A percentile compares a stretch with the other conserved stretches of the same genome.
These are phyloP conservation scores for Sesamia nonagrioides DNA, from an alignment of 1,140 invertebrate genomes.

Conservation along the genomic window DNA sequence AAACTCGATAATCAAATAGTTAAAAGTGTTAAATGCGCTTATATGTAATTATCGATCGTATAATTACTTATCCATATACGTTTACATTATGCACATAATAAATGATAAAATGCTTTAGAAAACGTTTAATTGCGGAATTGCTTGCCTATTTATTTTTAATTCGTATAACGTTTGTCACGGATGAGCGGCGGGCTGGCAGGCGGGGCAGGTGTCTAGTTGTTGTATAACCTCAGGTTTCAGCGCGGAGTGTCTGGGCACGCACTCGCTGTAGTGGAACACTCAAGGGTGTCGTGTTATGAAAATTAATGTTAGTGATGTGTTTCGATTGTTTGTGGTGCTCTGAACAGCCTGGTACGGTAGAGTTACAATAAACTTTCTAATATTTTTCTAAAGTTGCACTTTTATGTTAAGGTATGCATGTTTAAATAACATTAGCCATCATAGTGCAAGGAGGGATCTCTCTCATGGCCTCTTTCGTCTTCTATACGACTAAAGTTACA, in stretches of 20 bases:
- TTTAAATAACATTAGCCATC: not conserved
- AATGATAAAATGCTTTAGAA: conserved; percentile 46
- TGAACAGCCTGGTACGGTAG: conserved; percentile 64
- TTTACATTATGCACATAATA: conserved; percentile 37
- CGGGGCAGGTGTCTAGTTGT: conserved; percentile 30
- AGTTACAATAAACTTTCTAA: conserved; percentile 33
- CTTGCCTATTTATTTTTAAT: conserved; percentile 44
- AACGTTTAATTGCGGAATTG: conserved; percentile 51
- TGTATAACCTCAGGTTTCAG: conserved; percentile 60
- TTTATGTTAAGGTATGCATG: not conserved
- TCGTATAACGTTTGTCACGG: conserved; percentile 45
- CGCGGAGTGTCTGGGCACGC: conserved; percentile 31
- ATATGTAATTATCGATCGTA: conserved; percentile 22
- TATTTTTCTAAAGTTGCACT: not conserved
- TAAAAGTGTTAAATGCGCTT: conserved; percentile 9
- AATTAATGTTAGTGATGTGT: conserved; percentile 70
- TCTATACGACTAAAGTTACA: too few relatives aligned
- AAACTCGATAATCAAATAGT: conserved; percentile 13
- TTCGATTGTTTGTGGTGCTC: conserved; percentile 75
- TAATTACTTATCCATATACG: conserved; percentile 36
- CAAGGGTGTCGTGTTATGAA: conserved; percentile 49
- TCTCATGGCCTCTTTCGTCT: too few relatives aligned
- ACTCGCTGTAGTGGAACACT: conserved; percentile 27
- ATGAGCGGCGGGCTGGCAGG: conserved; percentile 40
- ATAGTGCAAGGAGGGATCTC: too few relatives aligned